Evolutionary conservation across 2,113 vertebrate genomes (phyloP).

Genomic region (Rhinolophus ferrumequinum): DNA sequence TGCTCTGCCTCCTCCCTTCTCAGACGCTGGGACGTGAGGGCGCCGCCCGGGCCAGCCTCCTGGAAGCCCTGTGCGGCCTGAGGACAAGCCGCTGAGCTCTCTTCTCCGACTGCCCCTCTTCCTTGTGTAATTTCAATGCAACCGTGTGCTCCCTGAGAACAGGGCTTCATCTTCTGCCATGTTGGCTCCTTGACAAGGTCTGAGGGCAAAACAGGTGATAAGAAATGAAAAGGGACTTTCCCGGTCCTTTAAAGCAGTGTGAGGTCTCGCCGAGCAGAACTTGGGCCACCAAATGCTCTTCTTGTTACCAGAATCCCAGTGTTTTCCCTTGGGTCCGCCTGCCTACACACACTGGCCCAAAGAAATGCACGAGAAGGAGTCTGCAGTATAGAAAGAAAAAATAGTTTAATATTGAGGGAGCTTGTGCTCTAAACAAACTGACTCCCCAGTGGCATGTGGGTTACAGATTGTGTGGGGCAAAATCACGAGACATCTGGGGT

Average conservation of each 20-base stretch:
- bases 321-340: too few species aligned
- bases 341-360: too few species aligned
- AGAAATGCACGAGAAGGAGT: too few species aligned
- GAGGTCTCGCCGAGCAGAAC: neutral
- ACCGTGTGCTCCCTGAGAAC: rapidly evolving
- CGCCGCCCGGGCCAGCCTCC: too few species aligned
- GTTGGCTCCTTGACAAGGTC: neutral
- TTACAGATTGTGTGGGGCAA: too few species aligned
- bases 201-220: neutral
- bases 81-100: neutral
- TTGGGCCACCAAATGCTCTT: neutral
- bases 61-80: too few species aligned
- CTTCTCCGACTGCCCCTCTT: neutral
- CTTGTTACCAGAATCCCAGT: too few species aligned
- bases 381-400: too few species aligned
- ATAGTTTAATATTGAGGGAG: too few species aligned
- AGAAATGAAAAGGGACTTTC: neutral
- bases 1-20: neutral
- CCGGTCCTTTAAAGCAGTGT: neutral
- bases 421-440: too few species aligned
- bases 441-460: too few species aligned
- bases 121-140: neutral
- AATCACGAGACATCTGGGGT: too few species aligned
- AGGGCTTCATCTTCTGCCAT: neutral
- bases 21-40: neutral